Evolutionary conservation across 2,888 invertebrate species (phyloP), one percentile per base, ranked within the genome.

Genomic region (Baronia brevicornis): DNA sequence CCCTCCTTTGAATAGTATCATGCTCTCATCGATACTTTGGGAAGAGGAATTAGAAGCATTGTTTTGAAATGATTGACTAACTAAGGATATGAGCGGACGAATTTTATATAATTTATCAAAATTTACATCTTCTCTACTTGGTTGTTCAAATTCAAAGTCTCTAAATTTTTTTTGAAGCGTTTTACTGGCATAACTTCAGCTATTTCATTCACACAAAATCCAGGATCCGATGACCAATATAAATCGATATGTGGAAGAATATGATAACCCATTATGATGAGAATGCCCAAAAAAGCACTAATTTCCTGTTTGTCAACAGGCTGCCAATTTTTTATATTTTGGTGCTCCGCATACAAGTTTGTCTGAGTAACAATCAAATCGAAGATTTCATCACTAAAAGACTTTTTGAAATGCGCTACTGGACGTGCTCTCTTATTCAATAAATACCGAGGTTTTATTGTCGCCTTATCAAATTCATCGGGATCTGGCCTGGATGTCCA

Each of bases 211-310:
- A 47, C 48, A 23, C 38, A 36, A 39, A 48, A 43, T 34, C 34
- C 34, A 24, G 43, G 43, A 38, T 49, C 46, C 28, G 38, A 38
- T 35, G 51, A 46, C 47, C 49, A 53, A 45, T 49, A 51, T 38
- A 43, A 40, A 36, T 47, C 44, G 19, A 47, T 41, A 10, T 33
- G 10, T 26, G 47, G 47, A 25, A 51, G 38, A 20, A 35, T 33
- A 39, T 48, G 38, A 36, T 29, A 32, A 14, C 46, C 46, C 46
- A 51, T 51, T 26, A 43, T 38, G 37, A 48, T 48, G 10, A 48
- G 13, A 25, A 48, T 44, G 12, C 44, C 48, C 7, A 51, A 35
- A 43, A 46, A 51, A 35, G 46, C 46, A 19, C 19, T 1, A 7
- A 19, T 10, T 21, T 21, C 21, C 21, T 17, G 17, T 20, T 9